A percentile compares a stretch with the other conserved stretches of the same genome.
Evolutionary conservation across 2,888 invertebrate species (phyloP).

Genomic region (Tetramorium bicarinatum): DNA sequence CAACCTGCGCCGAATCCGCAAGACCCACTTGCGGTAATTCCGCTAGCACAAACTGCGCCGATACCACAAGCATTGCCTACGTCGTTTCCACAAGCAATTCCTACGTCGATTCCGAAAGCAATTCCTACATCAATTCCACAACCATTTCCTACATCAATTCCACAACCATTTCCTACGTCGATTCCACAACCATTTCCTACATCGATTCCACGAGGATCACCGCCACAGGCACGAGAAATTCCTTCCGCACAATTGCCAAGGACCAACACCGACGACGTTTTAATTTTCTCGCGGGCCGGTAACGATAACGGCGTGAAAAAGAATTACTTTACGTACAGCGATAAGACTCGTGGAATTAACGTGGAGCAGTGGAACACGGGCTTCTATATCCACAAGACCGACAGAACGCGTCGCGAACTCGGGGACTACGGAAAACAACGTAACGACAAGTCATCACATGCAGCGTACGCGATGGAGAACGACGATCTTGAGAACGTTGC

Average conservation of each 20-base stretch:
- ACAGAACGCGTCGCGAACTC: constrained; percentile 27
- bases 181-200: background rate
- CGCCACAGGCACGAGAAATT: background rate
- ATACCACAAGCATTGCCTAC: background rate
- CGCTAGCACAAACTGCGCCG: background rate
- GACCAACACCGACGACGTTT: background rate
- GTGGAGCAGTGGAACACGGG: constrained; percentile 82
- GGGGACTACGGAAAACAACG: background rate
- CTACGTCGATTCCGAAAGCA: background rate
- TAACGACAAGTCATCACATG: background rate
- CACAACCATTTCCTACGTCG: background rate
- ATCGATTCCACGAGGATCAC: background rate
- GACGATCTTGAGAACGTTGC: background rate
- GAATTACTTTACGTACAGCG: constrained; percentile 78
- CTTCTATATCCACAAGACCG: constrained; percentile 73
- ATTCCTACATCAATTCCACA: background rate
- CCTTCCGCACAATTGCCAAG: background rate
- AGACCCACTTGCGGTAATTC: background rate
- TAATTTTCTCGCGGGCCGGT: constrained; percentile 73
- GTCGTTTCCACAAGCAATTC: background rate
- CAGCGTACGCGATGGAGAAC: constrained; percentile 16
- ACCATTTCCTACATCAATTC: too few species aligned
- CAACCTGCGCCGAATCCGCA: background rate
- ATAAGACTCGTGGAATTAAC: constrained; percentile 71
- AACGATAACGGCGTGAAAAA: constrained; percentile 25